Percentiles rank a stretch among this genome's conserved stretches.
Conservation (phyloP, 2,797 vertebrate genomes). For the Myioborus miniatus region DNA sequence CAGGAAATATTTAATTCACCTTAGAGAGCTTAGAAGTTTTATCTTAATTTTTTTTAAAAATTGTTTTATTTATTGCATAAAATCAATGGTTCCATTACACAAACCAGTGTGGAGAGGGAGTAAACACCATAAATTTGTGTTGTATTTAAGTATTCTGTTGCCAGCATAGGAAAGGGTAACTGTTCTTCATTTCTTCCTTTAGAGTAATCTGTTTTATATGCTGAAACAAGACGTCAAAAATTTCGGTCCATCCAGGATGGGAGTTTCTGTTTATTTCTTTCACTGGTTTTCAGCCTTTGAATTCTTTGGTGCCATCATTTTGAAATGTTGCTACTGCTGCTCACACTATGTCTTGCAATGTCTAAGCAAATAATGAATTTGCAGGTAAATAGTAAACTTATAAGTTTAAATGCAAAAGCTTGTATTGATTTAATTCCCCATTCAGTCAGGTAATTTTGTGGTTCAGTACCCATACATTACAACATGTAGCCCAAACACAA, state of each 20-base stretch:
- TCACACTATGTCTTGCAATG: not conserved
- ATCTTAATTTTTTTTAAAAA: not conserved
- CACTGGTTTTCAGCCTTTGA: not conserved
- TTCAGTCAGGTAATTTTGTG: conserved; percentile 22
- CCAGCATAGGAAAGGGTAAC: not conserved
- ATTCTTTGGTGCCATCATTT: not conserved
- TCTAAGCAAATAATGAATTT: not conserved
- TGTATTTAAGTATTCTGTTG: not conserved
- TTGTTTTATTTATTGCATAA: not conserved
- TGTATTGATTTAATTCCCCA: conserved; percentile 24
- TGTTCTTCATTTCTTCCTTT: not conserved
- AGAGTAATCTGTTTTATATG: not conserved
- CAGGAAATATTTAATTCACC: not conserved
- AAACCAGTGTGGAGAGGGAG: not conserved
- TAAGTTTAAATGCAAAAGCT: conserved; percentile 23
- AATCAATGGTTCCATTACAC: not conserved
- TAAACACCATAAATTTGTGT: not conserved
- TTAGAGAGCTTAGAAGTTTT: not conserved
- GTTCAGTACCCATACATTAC: not conserved
- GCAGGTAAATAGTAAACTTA: not conserved
- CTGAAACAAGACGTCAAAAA: not conserved
- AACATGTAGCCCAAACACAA: not conserved
- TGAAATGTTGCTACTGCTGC: not conserved
- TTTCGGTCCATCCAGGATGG: not conserved
- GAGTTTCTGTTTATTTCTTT: not conserved